Percentiles rank a stretch among this genome's conserved stretches.
These are phyloP conservation scores for Drosophila multiciliata DNA, from an alignment of 2,888 invertebrate genomes.

Conservation along the genomic window DNA sequence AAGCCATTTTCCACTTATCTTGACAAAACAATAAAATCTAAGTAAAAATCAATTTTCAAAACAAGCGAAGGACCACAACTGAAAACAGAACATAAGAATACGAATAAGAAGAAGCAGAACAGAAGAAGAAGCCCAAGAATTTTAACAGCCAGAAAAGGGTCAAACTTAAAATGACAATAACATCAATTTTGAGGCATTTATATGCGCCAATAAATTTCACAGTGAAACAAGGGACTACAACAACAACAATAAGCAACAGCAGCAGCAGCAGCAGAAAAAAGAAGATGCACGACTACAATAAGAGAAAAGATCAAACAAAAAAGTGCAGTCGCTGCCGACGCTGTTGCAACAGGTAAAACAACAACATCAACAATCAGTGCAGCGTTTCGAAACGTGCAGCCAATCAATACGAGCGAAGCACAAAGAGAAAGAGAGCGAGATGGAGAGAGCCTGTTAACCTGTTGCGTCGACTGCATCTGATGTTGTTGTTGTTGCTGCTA, in stretches of 20 bases:
- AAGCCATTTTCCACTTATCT: conserved; percentile 64
- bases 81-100: conserved; percentile 8
- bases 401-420: conserved; percentile 53
- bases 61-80: conserved; percentile 67
- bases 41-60: conserved; percentile 75
- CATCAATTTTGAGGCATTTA: conserved; percentile 81
- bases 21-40: conserved; percentile 64
- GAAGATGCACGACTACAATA: conserved; percentile 80
- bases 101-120: conserved; percentile 10
- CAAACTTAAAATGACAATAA: conserved; percentile 74
- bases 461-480: conserved; percentile 57
- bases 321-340: conserved; percentile 69
- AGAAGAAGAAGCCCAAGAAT: conserved; percentile 38
- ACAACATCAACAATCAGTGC: conserved; percentile 61
- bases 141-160: conserved; percentile 46
- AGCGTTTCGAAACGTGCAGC: conserved; percentile 68
- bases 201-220: conserved; percentile 80
- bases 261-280: conserved; percentile 44
- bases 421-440: conserved; percentile 5
- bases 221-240: conserved; percentile 62
- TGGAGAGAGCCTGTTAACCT: conserved; percentile 56
- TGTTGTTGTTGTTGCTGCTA: conserved; percentile 37
- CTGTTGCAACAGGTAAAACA: conserved; percentile 72
- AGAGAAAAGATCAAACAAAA: conserved; percentile 82
- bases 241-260: conserved; percentile 24